Evolutionary conservation across 2,888 invertebrate genomes (phyloP), one percentile per base, ranked within the genome.

Genomic region (Dryadula phaetusa): DNA sequence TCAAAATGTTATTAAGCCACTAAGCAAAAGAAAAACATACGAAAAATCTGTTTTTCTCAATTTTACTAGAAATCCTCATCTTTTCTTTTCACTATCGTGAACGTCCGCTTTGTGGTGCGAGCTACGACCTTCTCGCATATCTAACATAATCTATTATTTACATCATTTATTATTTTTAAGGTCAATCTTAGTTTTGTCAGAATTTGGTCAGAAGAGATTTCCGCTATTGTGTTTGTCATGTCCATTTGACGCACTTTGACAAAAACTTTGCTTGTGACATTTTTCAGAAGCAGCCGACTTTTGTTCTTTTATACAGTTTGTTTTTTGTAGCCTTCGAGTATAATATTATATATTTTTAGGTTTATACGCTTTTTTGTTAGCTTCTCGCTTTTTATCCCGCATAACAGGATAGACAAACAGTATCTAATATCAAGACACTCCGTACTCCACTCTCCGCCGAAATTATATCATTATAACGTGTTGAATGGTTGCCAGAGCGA

Each of bases 131-230:
- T 69, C 49, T 61, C 22, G 42, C 52, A 5, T 22, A 64, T 64
- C 62, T 37, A 62, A 47, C 14, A 34, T 69, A 62, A 69, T 65
- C 58, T 62, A 69, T 69, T 65, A 52, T 58, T 5, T 18, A 25
- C 37, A 22, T 18, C 65, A 58, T 62, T 65, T 58, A 49, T 56
- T 61, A 61, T 54, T 49, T 61, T 69, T 56, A 61, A 6, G 42
- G 46, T 52, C 40, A 16, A 34, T 37, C 2, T 47, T 12, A 37
- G 40, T 42, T 16, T 54, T 16, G 14, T 47, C 20, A 49, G 14
- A 49, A 32, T 32, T 28, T 25, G 4, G 49, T 32, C 12, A 16
- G 28, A 37, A 37, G 12, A 40, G n/a, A 8, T 22, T 49, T 58
- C 14, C 18, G 20, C 25, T 20, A 32, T 53, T 16, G 32, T 46